Evolutionary conservation across 2,888 invertebrate genomes (phyloP), one percentile per base, ranked within the genome.

Genomic region (Pristionchus mayeri): DNA sequence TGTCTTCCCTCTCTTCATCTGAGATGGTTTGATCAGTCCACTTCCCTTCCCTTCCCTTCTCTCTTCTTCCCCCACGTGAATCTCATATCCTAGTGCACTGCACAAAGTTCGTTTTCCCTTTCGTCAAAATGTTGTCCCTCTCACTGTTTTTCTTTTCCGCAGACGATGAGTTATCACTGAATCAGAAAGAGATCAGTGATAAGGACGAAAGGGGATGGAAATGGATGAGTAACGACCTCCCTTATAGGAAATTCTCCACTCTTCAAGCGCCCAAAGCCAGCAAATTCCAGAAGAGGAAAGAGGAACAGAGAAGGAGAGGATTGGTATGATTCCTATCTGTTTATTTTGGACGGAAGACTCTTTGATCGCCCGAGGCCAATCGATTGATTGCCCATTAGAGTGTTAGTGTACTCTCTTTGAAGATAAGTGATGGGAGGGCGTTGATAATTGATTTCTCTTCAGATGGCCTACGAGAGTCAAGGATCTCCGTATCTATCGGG

Each of bases 161-260:
- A 63, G 63, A 63, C 54, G 24, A 18, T n/a, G n/a, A n/a, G n/a
- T n/a, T n/a, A n/a, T n/a, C n/a, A 63, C 21, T 63, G 63, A 63
- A 63, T 63, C 63, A 63, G 63, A 63, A 30, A 18, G 63, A 63
- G 63, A 63, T 63, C 63, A 63, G 34, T 63, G 63, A 63, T 27
- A 34, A 63, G 54, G 34, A 63, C n/a, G n/a, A n/a, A n/a, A n/a
- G n/a, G 63, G 60, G 63, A 30, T 30, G 63, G 34, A 63, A 63
- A 27, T 11, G 34, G 34, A 34, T 63, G 63, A 63, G 30, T 63
- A 63, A 63, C 2, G 30, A 63, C 63, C 30, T 63, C 63, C 63
- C 34, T 30, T 63, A 30, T 24, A 63, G 63, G 63, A 63, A 63
- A 63, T 63, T 63, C 27, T 63, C 63, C 30, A 63, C 63, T 63